Evolutionary conservation across 2,113 vertebrate species (phyloP), one percentile per base, ranked within the genome.

Genomic region (Ptychochromis oligacanthus): DNA sequence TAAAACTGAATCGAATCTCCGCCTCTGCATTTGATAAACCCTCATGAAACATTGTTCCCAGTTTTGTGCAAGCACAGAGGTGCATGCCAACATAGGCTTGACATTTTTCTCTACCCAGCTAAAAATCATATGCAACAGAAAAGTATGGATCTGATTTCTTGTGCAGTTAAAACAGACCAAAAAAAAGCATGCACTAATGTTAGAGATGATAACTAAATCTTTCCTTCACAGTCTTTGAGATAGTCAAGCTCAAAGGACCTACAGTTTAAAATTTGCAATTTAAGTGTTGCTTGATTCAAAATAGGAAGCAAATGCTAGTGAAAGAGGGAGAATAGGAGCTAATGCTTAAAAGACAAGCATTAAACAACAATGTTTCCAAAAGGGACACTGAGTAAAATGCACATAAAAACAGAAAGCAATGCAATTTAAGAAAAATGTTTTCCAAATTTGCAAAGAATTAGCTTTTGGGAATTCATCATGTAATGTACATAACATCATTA

Each of bases 261-360:
- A 7, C 49, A 82, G 26, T 75, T 76, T 74, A 22, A n/a, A 59
- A 84, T 77, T 80, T 64, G 49, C 38, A 67, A 52, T 85, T 40
- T 59, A 3, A 3, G 10, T 6, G 38, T 7, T 67, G n/a, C 72
- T 52, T 62, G 12, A 60, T 88, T 79, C 55, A 38, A 8, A 84
- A 57, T 15, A 17, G 57, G 15, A 75, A 36, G n/a, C 13, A 75
- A 24, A 43, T 38, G 34, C 4, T 22, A 56, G 20, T 5, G 7
- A 49, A 31, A 72, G 46, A 54, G 46, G 46, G 20, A 13, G 17
- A 52, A 2, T 20, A 24, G 1, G 14, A 49, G 31, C 15, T 70
- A 72, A 70, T 36, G 36, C 49, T 55, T 77, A 61, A 82, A 81
- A 22, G 55, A 87, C 55, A 28, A 72, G 77, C 10, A n/a, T 56